Base-by-base conservation (phyloP, 2,113 vertebrate genomes). In the Entomyzon cyanotis region DNA sequence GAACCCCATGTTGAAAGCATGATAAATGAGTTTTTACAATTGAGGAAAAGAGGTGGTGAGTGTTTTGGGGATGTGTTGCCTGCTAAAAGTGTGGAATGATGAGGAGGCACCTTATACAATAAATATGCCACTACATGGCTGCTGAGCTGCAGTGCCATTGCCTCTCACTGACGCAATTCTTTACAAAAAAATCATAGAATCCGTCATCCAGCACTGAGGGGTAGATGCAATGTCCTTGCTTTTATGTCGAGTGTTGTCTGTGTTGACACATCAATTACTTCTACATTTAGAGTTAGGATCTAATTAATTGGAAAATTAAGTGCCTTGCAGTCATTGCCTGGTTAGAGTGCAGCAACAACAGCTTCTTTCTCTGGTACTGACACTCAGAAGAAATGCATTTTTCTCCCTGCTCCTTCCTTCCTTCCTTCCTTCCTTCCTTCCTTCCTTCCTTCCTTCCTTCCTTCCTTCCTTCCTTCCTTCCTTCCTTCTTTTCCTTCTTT, bases 261-360 rank as follows among this genome's bases (percentile, higher is more conserved):
- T 74, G 89, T 93, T 92, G 79, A 92, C 82, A 83, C 63, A 95
- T 70, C 79, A 74, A 55, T 92, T 92, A 77, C 60, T 70, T 74
- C 56, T 75, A 47, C 31, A 35, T 84, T 94, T 83, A 86, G 64
- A 87, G 47, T 94, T 92, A 78, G 89, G 35, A 82, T 89, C 73
- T 93, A 96, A 93, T 94, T 93, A 96, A 94, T 87, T 77, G 84
- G 84, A 91, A 94, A 92, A 94, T 84, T 63, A 92, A 75, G 80
- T 92, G 73, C 49, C 80, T 94, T 70, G 35, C 74, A 82, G 91
- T 74, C 84, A 68, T 60, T 95, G 56, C 46, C 44, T 92, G 49
- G 47, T 94, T 84, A 64, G 47, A 90, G 50, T 75, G 80, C 64
- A 90, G 28, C 69, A 86, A 19, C 30, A 50, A 76, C 64, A 69